Base-by-base conservation (phyloP, 2,797 vertebrate species). In the Microhierax caerulescens region DNA sequence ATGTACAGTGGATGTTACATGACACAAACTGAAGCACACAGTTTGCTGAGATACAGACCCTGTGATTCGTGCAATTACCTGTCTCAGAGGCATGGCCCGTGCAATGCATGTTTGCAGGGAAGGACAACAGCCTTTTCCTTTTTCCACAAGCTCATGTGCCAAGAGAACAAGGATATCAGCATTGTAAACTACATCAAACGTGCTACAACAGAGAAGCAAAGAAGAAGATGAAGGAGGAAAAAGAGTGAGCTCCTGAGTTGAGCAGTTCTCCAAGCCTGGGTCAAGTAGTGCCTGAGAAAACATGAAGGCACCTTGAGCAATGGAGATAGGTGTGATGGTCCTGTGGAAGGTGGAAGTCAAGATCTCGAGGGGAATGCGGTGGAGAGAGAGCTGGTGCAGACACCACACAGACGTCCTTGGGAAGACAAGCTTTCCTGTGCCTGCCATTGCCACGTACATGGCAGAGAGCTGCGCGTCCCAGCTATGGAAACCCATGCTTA, bases 1-100 rank as follows among this genome's bases (percentile, higher is more conserved):
- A 10, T 20, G n/a, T 61, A 16, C 37, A 28, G 59, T 5, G 14
- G 25, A 57, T 41, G 34, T 32, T 39, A 34, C 2, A 4, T 21
- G 21, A 22, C 59, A 74, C 67, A 72, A 57, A 4, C 37, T 48
- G 47, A 56, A 68, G 70, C n/a, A 16, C 7, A 27, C 8, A 4
- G 19, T 41, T 63, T 19, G 30, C 8, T 54, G 43, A 84, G 32
- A 41, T 47, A 3, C 3, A 7, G 47, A 68, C 36, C 61, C 32
- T 39, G 36, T 69, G n/a, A 56, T 56, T 72, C 59, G 20, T 48
- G 24, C 18, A 61, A 4, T 16, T 73, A 51, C 41, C 53, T 0
- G 0, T 21, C 51, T 39, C 9, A 5, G 21, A 45, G 37, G 28
- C 19, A 18, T 8, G 34, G 16, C 5, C 22, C 2, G 0, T 32